phyloP scores from a whole-genome alignment of 1,140 invertebrate species.

The Antheraea pernyi region DNA sequence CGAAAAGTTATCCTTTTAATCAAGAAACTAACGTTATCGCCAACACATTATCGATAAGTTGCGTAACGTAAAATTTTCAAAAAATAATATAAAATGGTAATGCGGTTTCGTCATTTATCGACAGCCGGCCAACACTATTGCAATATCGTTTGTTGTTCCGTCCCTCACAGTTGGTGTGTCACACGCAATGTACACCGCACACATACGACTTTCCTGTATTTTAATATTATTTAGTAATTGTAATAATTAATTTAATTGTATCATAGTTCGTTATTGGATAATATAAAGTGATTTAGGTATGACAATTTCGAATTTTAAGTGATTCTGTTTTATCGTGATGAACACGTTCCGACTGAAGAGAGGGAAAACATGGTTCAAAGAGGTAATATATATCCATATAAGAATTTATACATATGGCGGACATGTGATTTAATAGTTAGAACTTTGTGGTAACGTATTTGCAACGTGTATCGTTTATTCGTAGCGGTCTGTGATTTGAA shows the following conservation, averaged over 20 bases:
- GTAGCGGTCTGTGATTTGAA: too few relatives aligned
- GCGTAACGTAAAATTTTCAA: not conserved
- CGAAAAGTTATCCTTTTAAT: not conserved
- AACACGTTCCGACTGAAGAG: too few relatives aligned
- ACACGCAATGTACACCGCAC: conserved; percentile 8
- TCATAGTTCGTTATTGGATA: not conserved
- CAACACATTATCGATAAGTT: not conserved
- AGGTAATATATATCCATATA: too few relatives aligned
- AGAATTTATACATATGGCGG: too few relatives aligned
- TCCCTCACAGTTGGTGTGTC: not conserved
- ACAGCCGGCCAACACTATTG: not conserved
- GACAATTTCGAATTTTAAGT: not conserved
- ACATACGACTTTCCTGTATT: conserved; percentile 4
- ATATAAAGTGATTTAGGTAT: not conserved
- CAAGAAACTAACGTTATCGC: not conserved
- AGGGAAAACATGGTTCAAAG: too few relatives aligned
- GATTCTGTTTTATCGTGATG: too few relatives aligned
- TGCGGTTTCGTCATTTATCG: conserved; percentile 4
- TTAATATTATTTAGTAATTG: not conserved
- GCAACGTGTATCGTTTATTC: too few relatives aligned
- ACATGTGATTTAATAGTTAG: too few relatives aligned
- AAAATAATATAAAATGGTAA: not conserved
- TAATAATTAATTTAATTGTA: not conserved
- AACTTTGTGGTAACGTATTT: too few relatives aligned
- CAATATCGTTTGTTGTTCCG: conserved; percentile 10